These are phyloP conservation scores for Phalanger gymnotis DNA, from an alignment of 2,797 vertebrate species.

Conservation along the genomic window DNA sequence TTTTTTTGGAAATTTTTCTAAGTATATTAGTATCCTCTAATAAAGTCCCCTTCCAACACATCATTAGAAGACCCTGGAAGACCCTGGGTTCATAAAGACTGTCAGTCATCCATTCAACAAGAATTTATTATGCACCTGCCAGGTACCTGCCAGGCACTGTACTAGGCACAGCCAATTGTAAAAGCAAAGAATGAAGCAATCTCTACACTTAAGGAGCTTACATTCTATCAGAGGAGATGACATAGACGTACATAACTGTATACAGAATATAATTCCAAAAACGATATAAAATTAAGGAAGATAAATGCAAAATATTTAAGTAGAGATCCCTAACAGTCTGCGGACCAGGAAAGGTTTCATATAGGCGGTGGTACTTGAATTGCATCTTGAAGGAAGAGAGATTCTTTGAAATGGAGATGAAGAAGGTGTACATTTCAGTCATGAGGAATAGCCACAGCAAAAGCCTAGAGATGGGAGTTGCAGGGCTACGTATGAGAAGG, in stretches of 20 bases:
- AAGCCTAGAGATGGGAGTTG: neutral
- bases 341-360: neutral
- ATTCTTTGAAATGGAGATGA: neutral
- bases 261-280: neutral
- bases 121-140: neutral
- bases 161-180: neutral
- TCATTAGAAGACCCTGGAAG: neutral
- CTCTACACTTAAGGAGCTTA: neutral
- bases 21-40: neutral
- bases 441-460: neutral
- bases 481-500: neutral
- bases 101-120: neutral
- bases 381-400: neutral
- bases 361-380: neutral
- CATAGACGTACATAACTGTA: neutral
- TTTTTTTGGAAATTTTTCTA: constrained; percentile 59
- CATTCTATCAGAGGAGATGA: neutral
- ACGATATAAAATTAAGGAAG: neutral
- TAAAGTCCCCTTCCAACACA: neutral
- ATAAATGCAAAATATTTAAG: neutral
- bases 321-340: neutral
- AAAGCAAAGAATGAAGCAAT: neutral
- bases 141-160: neutral
- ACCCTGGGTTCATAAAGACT: neutral
- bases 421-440: neutral